Percentiles rank a stretch among this genome's conserved stretches.
phyloP scores from a whole-genome alignment of 2,113 vertebrate genomes.

The Dermatemys mawii region DNA sequence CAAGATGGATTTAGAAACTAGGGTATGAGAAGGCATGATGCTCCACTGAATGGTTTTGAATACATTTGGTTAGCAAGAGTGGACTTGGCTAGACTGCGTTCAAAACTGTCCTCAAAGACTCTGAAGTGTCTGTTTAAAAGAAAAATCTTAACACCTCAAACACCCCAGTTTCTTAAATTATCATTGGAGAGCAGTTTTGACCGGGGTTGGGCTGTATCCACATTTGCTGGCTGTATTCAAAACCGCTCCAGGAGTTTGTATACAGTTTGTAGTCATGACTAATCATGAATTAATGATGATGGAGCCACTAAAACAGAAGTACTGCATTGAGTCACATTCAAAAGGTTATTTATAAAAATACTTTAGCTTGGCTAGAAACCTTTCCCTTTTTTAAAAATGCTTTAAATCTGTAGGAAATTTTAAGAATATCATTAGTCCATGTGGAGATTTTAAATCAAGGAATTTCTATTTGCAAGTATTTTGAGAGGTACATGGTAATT shows the following conservation, averaged over 20 bases:
- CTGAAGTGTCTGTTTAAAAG: background rate
- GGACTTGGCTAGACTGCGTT: background rate
- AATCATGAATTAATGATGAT: background rate
- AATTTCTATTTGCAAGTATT: background rate
- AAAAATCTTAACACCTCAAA: background rate
- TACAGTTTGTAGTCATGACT: background rate
- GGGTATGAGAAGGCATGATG: background rate
- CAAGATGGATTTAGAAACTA: background rate
- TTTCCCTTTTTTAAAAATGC: background rate
- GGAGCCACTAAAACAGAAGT: accelerated
- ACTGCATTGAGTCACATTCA: background rate
- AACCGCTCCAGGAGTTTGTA: background rate
- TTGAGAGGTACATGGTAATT: background rate
- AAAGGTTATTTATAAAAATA: constrained; percentile 14
- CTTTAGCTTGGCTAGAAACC: background rate
- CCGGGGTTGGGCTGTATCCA: background rate
- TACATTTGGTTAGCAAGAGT: background rate
- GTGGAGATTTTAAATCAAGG: background rate
- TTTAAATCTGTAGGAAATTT: background rate
- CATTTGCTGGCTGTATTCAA: background rate
- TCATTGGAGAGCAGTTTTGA: background rate
- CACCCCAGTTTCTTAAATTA: background rate
- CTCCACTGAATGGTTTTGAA: accelerated
- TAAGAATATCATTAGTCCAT: background rate
- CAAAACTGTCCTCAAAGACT: background rate